Evolutionary conservation across 1,140 invertebrate species (phyloP), one percentile per base, ranked within the genome.

Genomic region (Hyposmocoma kahamanoa): DNA sequence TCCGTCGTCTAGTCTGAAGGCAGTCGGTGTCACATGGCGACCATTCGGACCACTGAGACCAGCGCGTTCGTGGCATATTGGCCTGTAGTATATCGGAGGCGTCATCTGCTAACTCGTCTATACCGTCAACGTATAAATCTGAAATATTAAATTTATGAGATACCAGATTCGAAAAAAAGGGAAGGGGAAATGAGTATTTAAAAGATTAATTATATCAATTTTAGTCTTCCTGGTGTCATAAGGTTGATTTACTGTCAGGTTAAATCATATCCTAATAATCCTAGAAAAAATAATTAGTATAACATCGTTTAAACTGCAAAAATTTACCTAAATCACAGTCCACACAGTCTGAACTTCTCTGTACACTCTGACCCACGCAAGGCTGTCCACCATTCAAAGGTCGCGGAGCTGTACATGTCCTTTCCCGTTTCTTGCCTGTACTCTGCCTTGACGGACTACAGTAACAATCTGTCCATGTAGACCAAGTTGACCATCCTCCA

Each of bases 401-500:
- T 45, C 93, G 88, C 0, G 96, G 96, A 69, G 94, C 95, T 42
- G 92, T 95, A 80, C 96, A 98, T 30, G 92, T 91, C 44, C 96
- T 88, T 43, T 92, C 93, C 46, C 94, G 85, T 69, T 94, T 93
- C 66, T 95, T 91, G 22, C 92, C 91, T 13, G 62, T 49, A 1
- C 60, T 51, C 0, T 64, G 62, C 32, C 67, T 50, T 47, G 87
- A 85, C 0, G 89, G 88, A 15, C 86, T 81, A 66, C 90, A 91
- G 65, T 92, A 91, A 84, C 96, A 98, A 46, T 96, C 94, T 1
- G 90, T 91, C 96, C 96, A 98, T 8, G 90, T 82, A 1, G 94
- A 95, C 96, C 96, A 98, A 13, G 91, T 75, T 21, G 94, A 94
- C 95, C 95, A 97, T 47, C 90, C 95, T 53, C 97, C 97, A 86